Evolutionary conservation across 2,113 vertebrate genomes (phyloP), one percentile per base, ranked within the genome.

Genomic region (Campylomormyrus tamandua): DNA sequence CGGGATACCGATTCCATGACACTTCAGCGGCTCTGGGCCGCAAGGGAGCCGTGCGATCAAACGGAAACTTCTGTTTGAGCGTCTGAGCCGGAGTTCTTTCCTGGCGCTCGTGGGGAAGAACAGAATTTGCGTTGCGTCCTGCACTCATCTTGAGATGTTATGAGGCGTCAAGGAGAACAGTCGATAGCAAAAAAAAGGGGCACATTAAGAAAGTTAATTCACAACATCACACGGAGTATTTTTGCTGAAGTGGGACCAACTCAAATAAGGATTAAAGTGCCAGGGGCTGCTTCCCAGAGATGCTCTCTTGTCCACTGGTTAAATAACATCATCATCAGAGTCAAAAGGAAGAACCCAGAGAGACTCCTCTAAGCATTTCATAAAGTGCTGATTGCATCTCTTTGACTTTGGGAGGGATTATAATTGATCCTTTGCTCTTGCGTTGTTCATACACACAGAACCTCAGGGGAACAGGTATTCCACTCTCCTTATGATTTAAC

Each of bases 311-410:
- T 87, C 84, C 27, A 31, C 48, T 13, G 48, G 48, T 87, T 87
- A 49, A 87, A 87, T 53, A 87, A 87, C 17, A 46, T 87, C 21
- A 52, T 87, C 49, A 52, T 87, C n/a, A 53, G 45, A 87, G n/a
- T 24, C 84, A 50, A 87, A 87, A 31, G 11, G 27, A 49, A 27
- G 27, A 50, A 39, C 15, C 45, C 84, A 87, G 11, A 6, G 84
- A 87, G 84, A 53, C 48, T 50, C 45, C 84, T 50, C 8, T 52
- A 17, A 84, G 45, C 83, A 84, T 84, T 49, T 87, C 84, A 49
- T 87, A 31, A 31, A 87, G 27, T 35, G 49, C 24, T 53, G 84
- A 87, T 87, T 87, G 31, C 45, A 87, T 87, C 84, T 87, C n/a
- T 52, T 21, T 87, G 27, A 35, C 49, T 52, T 87, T 87, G 49